Percentiles rank a stretch among this genome's conserved stretches.
phyloP scores from a whole-genome alignment of 2,113 vertebrate genomes.

The Pelvicachromis taeniatus region DNA sequence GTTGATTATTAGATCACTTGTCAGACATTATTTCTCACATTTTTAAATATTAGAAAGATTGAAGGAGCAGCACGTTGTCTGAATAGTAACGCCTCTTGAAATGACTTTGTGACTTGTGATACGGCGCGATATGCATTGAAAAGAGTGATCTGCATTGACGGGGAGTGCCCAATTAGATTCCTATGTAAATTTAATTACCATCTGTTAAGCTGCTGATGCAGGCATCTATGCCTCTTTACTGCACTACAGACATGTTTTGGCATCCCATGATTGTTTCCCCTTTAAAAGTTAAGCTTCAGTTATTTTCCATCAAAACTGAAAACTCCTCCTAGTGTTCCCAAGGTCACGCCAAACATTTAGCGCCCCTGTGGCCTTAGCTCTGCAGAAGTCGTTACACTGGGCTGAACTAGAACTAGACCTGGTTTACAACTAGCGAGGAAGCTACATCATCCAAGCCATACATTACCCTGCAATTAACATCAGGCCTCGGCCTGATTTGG shows the following conservation, averaged over 20 bases:
- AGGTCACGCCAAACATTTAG: constrained; percentile 21
- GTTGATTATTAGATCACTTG: background rate
- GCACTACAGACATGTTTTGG: constrained; percentile 15
- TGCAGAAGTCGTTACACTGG: constrained; percentile 36
- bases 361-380: background rate
- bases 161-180: constrained; percentile 46
- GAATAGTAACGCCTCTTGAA: background rate
- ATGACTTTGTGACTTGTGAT: background rate
- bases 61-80: background rate
- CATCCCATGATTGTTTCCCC: constrained; percentile 13
- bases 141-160: background rate
- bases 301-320: constrained; percentile 32
- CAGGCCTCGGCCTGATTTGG: constrained; percentile 18
- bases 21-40: background rate
- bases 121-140: background rate
- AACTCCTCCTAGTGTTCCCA: background rate
- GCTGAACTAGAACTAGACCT: background rate
- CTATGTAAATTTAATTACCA: constrained; percentile 52
- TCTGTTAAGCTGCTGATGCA: constrained; percentile 32
- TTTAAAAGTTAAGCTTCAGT: constrained; percentile 6
- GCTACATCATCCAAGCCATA: constrained; percentile 41
- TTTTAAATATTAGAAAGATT: background rate
- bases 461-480: constrained; percentile 67
- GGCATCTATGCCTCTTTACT: background rate
- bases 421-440: constrained; percentile 16